Evolutionary conservation across 2,113 vertebrate species (phyloP).

Genomic region (Deroptyus accipitrinus): DNA sequence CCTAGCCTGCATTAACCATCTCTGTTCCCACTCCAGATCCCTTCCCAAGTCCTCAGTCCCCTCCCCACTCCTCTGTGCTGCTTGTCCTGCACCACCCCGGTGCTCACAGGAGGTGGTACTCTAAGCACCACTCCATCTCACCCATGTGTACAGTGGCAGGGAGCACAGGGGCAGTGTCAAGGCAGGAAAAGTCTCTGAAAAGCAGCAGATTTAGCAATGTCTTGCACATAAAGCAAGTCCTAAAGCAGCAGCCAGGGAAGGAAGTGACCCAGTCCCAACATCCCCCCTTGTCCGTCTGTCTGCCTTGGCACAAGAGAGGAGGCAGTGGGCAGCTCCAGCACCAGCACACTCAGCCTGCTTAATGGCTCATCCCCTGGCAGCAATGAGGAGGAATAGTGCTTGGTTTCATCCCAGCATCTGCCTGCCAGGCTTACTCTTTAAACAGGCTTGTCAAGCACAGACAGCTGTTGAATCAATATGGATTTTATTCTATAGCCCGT

Average conservation of each 20-base stretch:
- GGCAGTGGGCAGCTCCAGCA: background rate
- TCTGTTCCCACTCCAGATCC: background rate
- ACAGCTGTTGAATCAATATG: background rate
- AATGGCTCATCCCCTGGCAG: background rate
- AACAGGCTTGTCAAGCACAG: background rate
- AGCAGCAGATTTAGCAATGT: background rate
- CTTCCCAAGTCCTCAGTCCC: background rate
- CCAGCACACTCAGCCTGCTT: background rate
- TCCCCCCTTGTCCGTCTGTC: background rate
- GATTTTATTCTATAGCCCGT: background rate
- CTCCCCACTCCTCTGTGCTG: background rate
- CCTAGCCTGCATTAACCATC: background rate
- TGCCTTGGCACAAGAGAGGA: background rate
- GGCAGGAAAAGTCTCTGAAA: background rate
- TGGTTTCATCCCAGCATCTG: background rate
- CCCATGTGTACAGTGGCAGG: fast-evolving
- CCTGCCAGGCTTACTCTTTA: background rate
- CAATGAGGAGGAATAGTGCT: background rate
- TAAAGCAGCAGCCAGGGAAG: background rate
- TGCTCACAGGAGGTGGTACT: background rate
- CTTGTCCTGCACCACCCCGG: background rate
- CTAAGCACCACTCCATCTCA: background rate
- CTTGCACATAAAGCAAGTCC: slow-evolving; percentile 2
- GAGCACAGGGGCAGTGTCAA: fast-evolving
- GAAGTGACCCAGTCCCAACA: background rate